Evolutionary conservation across 2,888 invertebrate species (phyloP).

Genomic region (Zelleria hepariella): DNA sequence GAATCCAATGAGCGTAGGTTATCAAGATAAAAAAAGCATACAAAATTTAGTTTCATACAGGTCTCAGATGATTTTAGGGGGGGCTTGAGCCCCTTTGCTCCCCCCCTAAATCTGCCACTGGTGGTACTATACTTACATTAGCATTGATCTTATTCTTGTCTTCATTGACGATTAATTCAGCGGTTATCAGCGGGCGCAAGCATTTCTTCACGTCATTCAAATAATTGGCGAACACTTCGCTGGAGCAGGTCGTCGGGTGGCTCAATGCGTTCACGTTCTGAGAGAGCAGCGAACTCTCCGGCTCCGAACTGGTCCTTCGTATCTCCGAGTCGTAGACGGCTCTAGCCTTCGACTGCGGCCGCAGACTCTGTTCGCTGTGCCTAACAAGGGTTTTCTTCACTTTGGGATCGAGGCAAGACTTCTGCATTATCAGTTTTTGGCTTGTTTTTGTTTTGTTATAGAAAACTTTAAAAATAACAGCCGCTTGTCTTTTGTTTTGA

Average conservation of each 20-base stretch:
- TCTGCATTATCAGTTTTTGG: slow-evolving; percentile 30
- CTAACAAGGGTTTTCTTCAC: slow-evolving; percentile 56
- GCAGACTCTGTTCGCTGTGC: slow-evolving; percentile 41
- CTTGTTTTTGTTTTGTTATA: no score
- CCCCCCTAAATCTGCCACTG: no score
- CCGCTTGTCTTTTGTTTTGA: neutral
- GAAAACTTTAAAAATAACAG: neutral
- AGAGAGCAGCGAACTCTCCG: slow-evolving; percentile 14
- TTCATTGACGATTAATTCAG: slow-evolving; percentile 24
- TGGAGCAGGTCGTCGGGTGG: slow-evolving; percentile 50
- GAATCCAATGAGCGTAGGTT: no score
- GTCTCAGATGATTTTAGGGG: no score
- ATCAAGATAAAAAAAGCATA: no score
- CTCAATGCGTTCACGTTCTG: slow-evolving; percentile 31
- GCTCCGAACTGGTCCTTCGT: slow-evolving; percentile 18
- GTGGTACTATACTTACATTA: slow-evolving; percentile 50
- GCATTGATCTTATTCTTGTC: slow-evolving; percentile 30
- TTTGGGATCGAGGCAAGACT: slow-evolving; percentile 38
- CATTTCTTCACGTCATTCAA: slow-evolving; percentile 37
- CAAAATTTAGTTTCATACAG: no score
- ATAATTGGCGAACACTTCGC: slow-evolving; percentile 47
- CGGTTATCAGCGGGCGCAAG: slow-evolving; percentile 22
- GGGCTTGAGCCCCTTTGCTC: no score
- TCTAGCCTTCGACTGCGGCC: slow-evolving; percentile 21
- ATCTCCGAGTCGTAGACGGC: slow-evolving; percentile 30